Conservation (phyloP, 2,113 vertebrate species). For the Pterocles orientalis region DNA sequence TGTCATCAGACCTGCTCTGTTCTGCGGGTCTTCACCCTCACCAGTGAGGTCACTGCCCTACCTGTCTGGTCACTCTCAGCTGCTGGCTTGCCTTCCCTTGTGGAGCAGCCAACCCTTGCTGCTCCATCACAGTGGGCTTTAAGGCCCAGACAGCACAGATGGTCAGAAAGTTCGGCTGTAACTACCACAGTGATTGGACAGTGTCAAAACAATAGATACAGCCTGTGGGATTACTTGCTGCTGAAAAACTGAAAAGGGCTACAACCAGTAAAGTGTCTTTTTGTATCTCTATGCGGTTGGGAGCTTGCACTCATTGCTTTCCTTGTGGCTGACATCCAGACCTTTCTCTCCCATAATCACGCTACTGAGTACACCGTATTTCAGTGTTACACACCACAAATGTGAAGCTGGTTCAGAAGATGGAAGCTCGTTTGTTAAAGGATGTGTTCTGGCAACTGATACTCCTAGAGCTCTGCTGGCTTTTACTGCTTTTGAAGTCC, state of each 20-base stretch:
- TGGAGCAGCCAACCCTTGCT: not conserved
- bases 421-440: not conserved
- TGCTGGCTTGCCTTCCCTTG: not conserved
- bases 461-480: not conserved
- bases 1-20: not conserved
- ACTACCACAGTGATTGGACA: not conserved
- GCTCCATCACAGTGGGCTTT: not conserved
- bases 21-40: not conserved
- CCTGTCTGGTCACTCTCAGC: not conserved
- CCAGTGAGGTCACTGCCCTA: not conserved
- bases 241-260: not conserved
- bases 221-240: not conserved
- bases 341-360: not conserved
- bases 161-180: not conserved
- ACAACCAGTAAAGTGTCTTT: not conserved
- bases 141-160: not conserved
- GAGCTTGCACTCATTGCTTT: not conserved
- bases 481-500: not conserved
- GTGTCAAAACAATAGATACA: not conserved
- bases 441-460: not conserved
- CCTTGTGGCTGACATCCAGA: not conserved
- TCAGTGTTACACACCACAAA: not conserved
- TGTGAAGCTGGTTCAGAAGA: not conserved
- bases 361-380: not conserved
- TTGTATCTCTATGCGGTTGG: not conserved